Evolutionary conservation across 1,140 invertebrate species (phyloP).

Genomic region (Teleogryllus occipitalis): DNA sequence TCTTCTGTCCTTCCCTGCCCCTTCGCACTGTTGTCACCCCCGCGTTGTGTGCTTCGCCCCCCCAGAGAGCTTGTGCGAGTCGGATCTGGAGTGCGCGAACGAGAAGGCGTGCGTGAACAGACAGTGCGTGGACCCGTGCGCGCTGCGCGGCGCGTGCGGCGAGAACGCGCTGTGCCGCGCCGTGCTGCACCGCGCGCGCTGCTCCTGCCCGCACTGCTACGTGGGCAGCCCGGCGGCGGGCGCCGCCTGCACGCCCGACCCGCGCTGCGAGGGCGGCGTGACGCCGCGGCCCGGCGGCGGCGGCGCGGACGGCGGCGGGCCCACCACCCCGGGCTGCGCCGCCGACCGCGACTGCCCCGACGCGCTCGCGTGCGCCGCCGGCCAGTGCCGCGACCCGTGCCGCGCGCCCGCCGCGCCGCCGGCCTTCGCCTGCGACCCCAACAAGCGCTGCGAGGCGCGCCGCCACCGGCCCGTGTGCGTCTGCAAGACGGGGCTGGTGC

Average conservation of each 20-base stretch:
- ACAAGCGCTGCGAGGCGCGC: slow-evolving; percentile 80
- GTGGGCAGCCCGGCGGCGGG: slow-evolving; percentile 66
- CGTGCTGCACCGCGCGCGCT: slow-evolving; percentile 70
- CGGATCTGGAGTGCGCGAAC: slow-evolving; percentile 80
- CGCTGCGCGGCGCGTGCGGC: slow-evolving; percentile 75
- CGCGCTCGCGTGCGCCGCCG: slow-evolving; percentile 56
- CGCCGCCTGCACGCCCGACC: slow-evolving; percentile 70
- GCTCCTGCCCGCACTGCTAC: slow-evolving; percentile 80
- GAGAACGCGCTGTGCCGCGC: slow-evolving; percentile 79
- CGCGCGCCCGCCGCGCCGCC: slow-evolving; percentile 37
- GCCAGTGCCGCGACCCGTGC: slow-evolving; percentile 73
- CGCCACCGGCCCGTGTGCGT: slow-evolving; percentile 77
- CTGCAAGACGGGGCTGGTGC: slow-evolving; percentile 77
- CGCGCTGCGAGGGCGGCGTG: slow-evolving; percentile 67
- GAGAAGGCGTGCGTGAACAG: slow-evolving; percentile 83
- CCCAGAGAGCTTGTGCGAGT: slow-evolving; percentile 80
- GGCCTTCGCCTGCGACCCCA: slow-evolving; percentile 57
- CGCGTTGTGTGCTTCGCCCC: slow-evolving; percentile 19
- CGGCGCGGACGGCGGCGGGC: slow-evolving; percentile 23
- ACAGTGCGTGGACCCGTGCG: slow-evolving; percentile 82
- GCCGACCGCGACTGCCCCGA: slow-evolving; percentile 20
- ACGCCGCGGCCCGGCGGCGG: slow-evolving; percentile 53
- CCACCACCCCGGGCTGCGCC: slow-evolving; percentile 16
- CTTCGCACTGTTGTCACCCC: slow-evolving; percentile 16
- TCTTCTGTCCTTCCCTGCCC: slow-evolving; percentile 34